Evolutionary conservation across 2,797 vertebrate species (phyloP).

Genomic region (Leptatherina wallacei): DNA sequence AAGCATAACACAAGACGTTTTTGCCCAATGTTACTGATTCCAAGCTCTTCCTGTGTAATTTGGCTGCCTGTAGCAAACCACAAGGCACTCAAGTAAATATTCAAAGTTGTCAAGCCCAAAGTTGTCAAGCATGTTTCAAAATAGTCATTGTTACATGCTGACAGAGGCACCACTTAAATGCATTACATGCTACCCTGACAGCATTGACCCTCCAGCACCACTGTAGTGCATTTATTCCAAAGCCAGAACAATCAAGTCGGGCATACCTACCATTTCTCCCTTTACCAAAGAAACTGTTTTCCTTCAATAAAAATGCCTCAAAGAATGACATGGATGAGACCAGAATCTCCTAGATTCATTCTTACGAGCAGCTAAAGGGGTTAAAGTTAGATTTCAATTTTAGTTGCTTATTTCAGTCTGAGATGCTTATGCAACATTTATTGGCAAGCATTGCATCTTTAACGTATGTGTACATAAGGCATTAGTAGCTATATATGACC

Average conservation of each 20-base stretch:
- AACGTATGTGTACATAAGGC: background rate
- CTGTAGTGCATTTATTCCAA: background rate
- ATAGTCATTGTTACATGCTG: constrained; percentile 2
- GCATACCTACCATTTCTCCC: no score
- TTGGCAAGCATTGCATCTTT: background rate
- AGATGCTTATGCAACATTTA: background rate
- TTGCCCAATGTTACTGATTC: background rate
- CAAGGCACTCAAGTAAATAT: constrained; percentile 9
- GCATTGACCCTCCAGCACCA: no score
- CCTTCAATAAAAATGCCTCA: no score
- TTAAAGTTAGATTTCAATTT: no score
- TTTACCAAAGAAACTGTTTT: no score
- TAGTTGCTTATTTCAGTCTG: no score
- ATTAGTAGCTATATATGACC: background rate
- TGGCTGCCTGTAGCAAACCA: background rate
- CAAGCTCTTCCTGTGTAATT: background rate
- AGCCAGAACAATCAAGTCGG: no score
- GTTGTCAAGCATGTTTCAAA: background rate
- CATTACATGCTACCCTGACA: background rate
- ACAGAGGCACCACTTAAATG: constrained; percentile 1
- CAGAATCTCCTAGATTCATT: no score
- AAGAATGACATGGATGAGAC: no score
- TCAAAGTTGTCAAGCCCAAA: constrained; percentile 9
- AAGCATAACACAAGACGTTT: no score
- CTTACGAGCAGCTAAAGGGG: no score